Evolutionary conservation across 2,888 invertebrate genomes (phyloP), one percentile per base, ranked within the genome.

Genomic region (Noctuana brunneofusca): DNA sequence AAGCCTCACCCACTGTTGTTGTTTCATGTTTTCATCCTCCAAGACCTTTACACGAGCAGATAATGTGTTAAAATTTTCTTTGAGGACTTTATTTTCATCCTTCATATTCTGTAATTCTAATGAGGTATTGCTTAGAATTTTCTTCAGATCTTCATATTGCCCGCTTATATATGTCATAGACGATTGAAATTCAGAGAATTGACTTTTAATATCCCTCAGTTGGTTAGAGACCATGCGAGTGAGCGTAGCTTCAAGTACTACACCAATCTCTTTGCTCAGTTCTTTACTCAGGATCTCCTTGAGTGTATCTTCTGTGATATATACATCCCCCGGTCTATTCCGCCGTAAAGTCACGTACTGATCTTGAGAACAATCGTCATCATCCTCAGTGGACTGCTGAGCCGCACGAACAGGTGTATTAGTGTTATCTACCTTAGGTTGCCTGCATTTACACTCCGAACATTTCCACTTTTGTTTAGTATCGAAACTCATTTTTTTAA

Each of bases 1-100:
- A 3, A 65, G 20, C 22, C 65, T 32, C 8, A 63, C 65, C 66
- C 63, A 65, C 54, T 67, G 58, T 2, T 65, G 52, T 32, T 65
- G 64, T 43, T 55, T 56, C 1, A 30, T 11, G 2, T 18, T 27
- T 5, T 52, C 58, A 1, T 24, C 58, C 38, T 58, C 58, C 1
- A 58, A 16, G 0, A 4, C 4, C 6, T 52, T 50, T 1, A 58
- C 27, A 8, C 50, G 38, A 0, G 50, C 6, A 1, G 20, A 32
- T 12, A 46, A 24, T 6, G 48, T 5, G 12, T 5, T 4, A 11
- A 46, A n/a, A 18, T 38, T 55, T 8, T 55, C 54, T 16, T 35
- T 48, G 46, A 46, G 35, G 24, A 3, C 22, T 24, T 48, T 56
- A 32, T 64, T 59, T 43, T 55, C 56, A 14, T 27, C 55, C 24